phyloP scores from a whole-genome alignment of 2,888 invertebrate genomes.

The Nudaria mundana region DNA sequence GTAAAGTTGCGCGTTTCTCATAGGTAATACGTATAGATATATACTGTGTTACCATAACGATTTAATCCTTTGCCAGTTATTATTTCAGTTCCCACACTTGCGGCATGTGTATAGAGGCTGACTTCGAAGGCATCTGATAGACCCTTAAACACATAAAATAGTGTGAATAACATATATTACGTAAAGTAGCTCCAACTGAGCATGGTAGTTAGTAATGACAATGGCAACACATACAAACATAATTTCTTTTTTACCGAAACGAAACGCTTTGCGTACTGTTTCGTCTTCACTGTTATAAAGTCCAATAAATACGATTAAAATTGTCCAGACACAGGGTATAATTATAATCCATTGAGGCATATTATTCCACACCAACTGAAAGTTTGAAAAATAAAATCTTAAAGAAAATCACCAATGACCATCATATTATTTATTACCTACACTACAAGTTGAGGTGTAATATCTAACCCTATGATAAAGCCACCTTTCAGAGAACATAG shows the following conservation, averaged over 20 bases:
- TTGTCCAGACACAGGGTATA: slow-evolving; percentile 58
- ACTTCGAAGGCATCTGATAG: slow-evolving; percentile 58
- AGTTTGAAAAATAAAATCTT: slow-evolving; percentile 9
- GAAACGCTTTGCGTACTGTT: slow-evolving; percentile 39
- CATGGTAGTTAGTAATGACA: not conserved
- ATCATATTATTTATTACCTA: too few species aligned
- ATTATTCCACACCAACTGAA: slow-evolving; percentile 68
- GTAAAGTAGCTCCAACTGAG: too few species aligned
- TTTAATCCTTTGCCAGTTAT: slow-evolving; percentile 70
- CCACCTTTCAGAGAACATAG: slow-evolving; percentile 52
- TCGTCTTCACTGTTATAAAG: not conserved
- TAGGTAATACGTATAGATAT: too few species aligned
- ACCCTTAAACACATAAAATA: slow-evolving; percentile 34
- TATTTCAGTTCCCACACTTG: slow-evolving; percentile 63
- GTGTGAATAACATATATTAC: not conserved
- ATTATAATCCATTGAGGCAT: slow-evolving; percentile 47
- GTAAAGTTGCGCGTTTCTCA: not conserved
- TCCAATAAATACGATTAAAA: slow-evolving; percentile 29
- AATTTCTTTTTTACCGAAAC: slow-evolving; percentile 49
- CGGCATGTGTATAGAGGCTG: slow-evolving; percentile 63
- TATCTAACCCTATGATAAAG: slow-evolving; percentile 51
- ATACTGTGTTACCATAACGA: slow-evolving; percentile 53
- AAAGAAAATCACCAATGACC: not conserved
- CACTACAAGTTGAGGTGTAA: not conserved
- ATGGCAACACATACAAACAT: slow-evolving; percentile 44